Evolutionary conservation across 2,113 vertebrate genomes (phyloP).

Genomic region (Charina bottae): DNA sequence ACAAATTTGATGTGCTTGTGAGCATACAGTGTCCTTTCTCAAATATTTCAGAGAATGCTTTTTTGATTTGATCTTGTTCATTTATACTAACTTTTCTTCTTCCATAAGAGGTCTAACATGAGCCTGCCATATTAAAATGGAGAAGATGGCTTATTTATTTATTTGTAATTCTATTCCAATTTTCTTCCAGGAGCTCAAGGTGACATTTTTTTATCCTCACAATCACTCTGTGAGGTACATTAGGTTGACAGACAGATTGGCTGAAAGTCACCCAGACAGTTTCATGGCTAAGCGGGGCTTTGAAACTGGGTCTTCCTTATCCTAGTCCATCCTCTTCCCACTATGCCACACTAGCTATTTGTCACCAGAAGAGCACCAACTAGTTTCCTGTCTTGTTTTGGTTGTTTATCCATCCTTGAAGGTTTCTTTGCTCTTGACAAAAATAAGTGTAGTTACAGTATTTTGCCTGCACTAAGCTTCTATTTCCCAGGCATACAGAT

Average conservation of each 20-base stretch:
- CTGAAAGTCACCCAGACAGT: not conserved
- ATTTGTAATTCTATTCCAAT: not conserved
- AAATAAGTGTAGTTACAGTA: too few relatives aligned
- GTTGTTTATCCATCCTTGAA: not conserved
- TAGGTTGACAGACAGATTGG: not conserved
- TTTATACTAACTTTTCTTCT: not conserved
- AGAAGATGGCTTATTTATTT: not conserved
- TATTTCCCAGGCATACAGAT: not conserved
- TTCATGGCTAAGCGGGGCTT: not conserved
- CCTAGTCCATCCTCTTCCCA: not conserved
- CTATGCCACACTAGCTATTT: not conserved
- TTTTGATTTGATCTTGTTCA: not conserved
- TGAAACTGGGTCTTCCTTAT: not conserved
- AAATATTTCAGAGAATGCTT: not conserved
- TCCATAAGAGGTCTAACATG: not conserved
- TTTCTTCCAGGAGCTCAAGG: not conserved
- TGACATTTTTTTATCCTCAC: not conserved
- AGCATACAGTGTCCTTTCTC: not conserved
- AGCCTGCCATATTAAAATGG: not conserved
- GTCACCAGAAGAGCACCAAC: not conserved
- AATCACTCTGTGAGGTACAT: not conserved
- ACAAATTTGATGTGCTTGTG: conserved; percentile 1
- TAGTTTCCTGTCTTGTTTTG: not conserved
- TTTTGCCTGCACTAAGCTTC: too few relatives aligned
- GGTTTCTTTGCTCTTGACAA: not conserved